These are phyloP conservation scores for Pristis pectinata DNA, from an alignment of 2,797 vertebrate species.

Conservation along the genomic window DNA sequence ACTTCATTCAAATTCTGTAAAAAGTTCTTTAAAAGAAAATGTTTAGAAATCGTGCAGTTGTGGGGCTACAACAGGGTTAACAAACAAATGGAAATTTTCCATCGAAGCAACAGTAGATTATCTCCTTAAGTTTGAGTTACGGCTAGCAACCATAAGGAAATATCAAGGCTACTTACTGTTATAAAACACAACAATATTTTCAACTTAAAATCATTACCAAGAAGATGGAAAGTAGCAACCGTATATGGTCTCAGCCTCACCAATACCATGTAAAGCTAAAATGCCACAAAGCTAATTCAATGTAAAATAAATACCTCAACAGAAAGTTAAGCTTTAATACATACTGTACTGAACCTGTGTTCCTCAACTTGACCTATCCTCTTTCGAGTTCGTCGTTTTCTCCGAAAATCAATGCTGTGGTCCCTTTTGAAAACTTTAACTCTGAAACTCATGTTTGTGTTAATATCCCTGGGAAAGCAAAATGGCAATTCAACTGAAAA, in stretches of 20 bases:
- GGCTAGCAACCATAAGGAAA: background rate
- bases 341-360: constrained; percentile 76
- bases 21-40: background rate
- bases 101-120: background rate
- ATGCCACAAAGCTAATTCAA: background rate
- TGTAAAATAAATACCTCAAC: background rate
- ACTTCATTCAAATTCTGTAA: background rate
- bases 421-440: constrained; percentile 66
- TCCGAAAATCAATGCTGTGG: constrained; percentile 71
- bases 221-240: background rate
- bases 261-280: no score
- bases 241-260: background rate
- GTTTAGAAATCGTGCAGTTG: background rate
- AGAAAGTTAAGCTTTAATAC: constrained; percentile 55
- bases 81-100: background rate
- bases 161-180: background rate
- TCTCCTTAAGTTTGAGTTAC: background rate
- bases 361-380: constrained; percentile 67
- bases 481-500: constrained; percentile 45
- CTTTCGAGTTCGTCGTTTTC: constrained; percentile 63
- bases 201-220: background rate
- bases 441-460: constrained; percentile 78
- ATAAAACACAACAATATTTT: constrained; percentile 1
- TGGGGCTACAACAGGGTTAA: background rate
- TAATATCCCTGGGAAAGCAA: constrained; percentile 41